A percentile compares a stretch with the other conserved stretches of the same genome.
Evolutionary conservation across 2,888 invertebrate genomes (phyloP).

Genomic region (Pimpla rufipes): DNA sequence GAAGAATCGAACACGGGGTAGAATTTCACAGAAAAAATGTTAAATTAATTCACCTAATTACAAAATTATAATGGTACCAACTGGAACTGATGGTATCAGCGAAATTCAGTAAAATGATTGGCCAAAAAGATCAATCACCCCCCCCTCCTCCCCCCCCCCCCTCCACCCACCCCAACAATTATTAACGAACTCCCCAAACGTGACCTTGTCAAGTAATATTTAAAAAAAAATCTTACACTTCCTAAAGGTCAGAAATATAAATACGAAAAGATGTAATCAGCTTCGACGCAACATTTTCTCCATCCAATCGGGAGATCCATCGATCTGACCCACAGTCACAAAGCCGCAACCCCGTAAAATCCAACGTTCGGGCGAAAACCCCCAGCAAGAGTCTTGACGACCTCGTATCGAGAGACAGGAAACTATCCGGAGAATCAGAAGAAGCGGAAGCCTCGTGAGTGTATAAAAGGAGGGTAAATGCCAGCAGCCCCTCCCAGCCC

Average conservation of each 20-base stretch:
- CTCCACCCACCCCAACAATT: too few species aligned
- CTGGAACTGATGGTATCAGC: too few species aligned
- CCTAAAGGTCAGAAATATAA: not conserved
- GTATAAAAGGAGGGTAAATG: slow-evolving; percentile 71
- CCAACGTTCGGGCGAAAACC: slow-evolving; percentile 44
- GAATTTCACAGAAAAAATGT: too few species aligned
- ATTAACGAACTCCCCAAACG: too few species aligned
- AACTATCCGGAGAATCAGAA: slow-evolving; percentile 40
- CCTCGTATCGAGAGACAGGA: slow-evolving; percentile 39
- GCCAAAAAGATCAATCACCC: too few species aligned
- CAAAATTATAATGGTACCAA: too few species aligned
- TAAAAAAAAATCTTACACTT: not conserved
- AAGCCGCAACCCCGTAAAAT: slow-evolving; percentile 35
- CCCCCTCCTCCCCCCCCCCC: too few species aligned
- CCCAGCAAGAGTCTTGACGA: slow-evolving; percentile 59
- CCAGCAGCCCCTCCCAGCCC: slow-evolving; percentile 28
- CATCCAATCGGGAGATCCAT: slow-evolving; percentile 12
- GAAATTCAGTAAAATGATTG: too few species aligned
- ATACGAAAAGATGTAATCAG: not conserved
- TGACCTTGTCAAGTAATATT: not conserved
- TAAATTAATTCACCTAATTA: too few species aligned
- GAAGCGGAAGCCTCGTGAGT: slow-evolving; percentile 60
- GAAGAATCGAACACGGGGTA: too few species aligned
- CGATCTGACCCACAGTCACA: not conserved
- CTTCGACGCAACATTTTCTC: not conserved